phyloP scores from a whole-genome alignment of 92 coral and sea anemone species.

The Zoanthus sociatus region DNA sequence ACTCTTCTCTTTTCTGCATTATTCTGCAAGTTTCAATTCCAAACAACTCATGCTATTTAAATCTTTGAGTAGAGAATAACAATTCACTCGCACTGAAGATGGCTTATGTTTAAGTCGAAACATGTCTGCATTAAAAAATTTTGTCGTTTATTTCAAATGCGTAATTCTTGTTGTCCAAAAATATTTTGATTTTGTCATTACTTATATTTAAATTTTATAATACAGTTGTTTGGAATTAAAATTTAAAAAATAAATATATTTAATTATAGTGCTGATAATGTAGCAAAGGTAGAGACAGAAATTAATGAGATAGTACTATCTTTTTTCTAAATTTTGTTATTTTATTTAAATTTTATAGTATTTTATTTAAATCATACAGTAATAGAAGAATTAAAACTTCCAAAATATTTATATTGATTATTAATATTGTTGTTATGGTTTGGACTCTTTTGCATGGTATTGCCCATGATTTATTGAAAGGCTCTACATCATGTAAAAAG shows the following conservation, averaged over 20 bases:
- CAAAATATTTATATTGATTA: background rate
- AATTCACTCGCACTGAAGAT: no score
- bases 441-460: no score
- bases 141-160: no score
- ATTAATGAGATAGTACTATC: background rate
- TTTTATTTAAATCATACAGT: background rate
- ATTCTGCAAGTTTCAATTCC: constrained; percentile 25
- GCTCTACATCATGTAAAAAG: no score
- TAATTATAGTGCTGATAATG: constrained; percentile 4
- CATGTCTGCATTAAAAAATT: no score
- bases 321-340: background rate
- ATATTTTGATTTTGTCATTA: no score
- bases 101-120: no score
- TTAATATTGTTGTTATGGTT: no score
- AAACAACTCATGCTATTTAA: constrained; percentile 22
- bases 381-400: background rate
- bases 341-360: no score
- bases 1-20: constrained; percentile 16
- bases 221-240: constrained; percentile 1
- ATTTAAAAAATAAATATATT: constrained; percentile 2
- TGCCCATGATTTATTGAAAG: no score
- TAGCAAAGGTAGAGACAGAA: background rate
- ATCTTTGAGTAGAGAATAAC: constrained; percentile 21
- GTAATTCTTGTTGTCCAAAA: no score
- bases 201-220: background rate